Conservation (phyloP, 2,888 invertebrate genomes). For the Hanleya hanleyi region DNA sequence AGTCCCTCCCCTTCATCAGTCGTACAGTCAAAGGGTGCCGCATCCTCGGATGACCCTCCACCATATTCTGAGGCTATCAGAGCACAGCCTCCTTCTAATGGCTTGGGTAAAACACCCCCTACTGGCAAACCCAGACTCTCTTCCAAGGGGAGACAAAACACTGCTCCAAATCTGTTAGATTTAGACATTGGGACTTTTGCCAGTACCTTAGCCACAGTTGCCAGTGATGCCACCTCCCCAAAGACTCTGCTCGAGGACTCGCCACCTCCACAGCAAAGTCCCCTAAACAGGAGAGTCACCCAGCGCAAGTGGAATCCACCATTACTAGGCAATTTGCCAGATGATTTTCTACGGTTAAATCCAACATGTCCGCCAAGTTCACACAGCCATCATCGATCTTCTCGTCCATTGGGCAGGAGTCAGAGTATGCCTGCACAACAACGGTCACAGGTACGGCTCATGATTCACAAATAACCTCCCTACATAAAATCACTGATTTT, state of each 20-base stretch:
- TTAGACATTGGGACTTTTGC: neutral
- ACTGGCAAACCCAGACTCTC: neutral
- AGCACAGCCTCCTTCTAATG: slow-evolving; percentile 27
- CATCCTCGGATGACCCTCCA: slow-evolving; percentile 42
- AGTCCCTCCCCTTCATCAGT: too few relatives aligned
- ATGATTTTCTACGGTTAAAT: slow-evolving; percentile 81
- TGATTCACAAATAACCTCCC: neutral
- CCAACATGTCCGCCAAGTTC: neutral
- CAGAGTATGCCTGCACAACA: slow-evolving; percentile 2
- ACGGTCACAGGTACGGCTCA: neutral
- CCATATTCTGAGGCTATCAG: slow-evolving; percentile 65
- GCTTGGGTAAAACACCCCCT: neutral
- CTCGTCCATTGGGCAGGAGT: neutral
- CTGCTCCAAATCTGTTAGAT: neutral
- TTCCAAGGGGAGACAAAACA: neutral
- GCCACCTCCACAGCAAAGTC: neutral
- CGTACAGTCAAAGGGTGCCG: too few relatives aligned
- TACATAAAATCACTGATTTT: too few relatives aligned
- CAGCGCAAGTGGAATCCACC: slow-evolving; percentile 82
- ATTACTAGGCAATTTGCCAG: slow-evolving; percentile 84
- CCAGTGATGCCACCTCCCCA: neutral
- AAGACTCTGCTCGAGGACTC: neutral
- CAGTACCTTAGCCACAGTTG: neutral
- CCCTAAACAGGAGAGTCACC: neutral
- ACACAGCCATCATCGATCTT: neutral